phyloP scores from a whole-genome alignment of 2,888 invertebrate species.

The Parnassius orleans region DNA sequence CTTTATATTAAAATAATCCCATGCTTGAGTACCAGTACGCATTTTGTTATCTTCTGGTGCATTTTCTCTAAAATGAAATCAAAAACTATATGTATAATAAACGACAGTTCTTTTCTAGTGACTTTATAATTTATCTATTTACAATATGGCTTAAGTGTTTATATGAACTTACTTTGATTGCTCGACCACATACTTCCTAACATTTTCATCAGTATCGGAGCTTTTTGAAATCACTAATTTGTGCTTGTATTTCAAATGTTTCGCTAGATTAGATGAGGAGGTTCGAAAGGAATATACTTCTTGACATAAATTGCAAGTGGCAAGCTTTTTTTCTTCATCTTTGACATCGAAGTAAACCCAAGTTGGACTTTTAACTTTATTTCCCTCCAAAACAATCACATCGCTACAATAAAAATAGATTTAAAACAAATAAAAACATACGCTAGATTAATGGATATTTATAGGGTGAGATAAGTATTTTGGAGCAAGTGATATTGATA shows the following conservation, averaged over 20 bases:
- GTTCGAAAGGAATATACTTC: not conserved
- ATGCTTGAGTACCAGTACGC: not conserved
- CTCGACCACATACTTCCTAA: not conserved
- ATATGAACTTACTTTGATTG: not conserved
- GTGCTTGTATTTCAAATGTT: slow-evolving; percentile 2
- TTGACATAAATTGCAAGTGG: slow-evolving; percentile 24
- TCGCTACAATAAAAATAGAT: not conserved
- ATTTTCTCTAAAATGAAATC: no score
- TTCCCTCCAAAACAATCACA: not conserved
- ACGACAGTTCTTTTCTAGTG: no score
- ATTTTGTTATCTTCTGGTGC: no score
- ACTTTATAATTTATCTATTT: no score
- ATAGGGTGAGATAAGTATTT: not conserved
- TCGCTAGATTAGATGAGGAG: not conserved
- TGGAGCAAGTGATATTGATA: slow-evolving; percentile 3
- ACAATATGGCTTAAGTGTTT: no score
- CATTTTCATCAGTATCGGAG: not conserved
- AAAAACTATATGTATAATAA: no score
- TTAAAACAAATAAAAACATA: not conserved
- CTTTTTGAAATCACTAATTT: not conserved
- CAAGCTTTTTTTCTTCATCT: slow-evolving; percentile 11
- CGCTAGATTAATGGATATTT: no score
- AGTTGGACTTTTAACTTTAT: slow-evolving; percentile 13
- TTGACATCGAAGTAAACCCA: slow-evolving; percentile 33
- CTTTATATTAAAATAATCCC: slow-evolving; percentile 6